These are phyloP conservation scores for Pseudococcus viburni DNA, from an alignment of 2,888 invertebrate genomes.

Conservation along the genomic window DNA sequence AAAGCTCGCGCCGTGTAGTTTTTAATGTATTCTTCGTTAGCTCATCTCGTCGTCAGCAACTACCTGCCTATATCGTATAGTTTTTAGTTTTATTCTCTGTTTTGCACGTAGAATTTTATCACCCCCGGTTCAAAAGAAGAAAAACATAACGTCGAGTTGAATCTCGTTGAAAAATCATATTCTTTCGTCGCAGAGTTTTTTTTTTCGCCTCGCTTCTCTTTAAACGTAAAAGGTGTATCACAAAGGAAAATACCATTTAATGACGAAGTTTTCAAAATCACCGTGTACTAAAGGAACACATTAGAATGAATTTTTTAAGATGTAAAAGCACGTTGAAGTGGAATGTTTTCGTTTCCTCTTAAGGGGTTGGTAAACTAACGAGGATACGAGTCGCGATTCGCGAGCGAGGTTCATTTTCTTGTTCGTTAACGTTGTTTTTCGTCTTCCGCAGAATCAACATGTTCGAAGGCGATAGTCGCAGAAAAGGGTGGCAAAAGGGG, in stretches of 20 bases:
- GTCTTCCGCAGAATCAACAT: background rate
- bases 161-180: conserved; percentile 31
- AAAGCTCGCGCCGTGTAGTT: background rate
- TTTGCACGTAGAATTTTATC: conserved; percentile 4
- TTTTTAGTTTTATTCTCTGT: background rate
- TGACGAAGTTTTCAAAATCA: conserved; percentile 31
- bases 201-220: background rate
- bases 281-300: conserved; percentile 22
- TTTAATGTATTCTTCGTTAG: background rate
- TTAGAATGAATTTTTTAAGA: conserved; percentile 35
- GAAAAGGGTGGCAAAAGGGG: too few species aligned
- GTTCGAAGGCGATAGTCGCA: background rate
- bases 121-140: background rate
- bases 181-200: background rate
- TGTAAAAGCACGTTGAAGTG: conserved; percentile 31
- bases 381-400: background rate
- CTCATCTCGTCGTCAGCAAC: background rate
- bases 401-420: background rate
- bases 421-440: background rate
- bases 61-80: background rate
- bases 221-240: conserved; percentile 12
- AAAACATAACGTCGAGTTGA: conserved; percentile 11
- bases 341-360: conserved; percentile 31
- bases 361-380: conserved; percentile 7
- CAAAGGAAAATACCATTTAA: conserved; percentile 35